Conservation (phyloP, 2,888 invertebrate species). For the Disparrhopalites patrizii region DNA sequence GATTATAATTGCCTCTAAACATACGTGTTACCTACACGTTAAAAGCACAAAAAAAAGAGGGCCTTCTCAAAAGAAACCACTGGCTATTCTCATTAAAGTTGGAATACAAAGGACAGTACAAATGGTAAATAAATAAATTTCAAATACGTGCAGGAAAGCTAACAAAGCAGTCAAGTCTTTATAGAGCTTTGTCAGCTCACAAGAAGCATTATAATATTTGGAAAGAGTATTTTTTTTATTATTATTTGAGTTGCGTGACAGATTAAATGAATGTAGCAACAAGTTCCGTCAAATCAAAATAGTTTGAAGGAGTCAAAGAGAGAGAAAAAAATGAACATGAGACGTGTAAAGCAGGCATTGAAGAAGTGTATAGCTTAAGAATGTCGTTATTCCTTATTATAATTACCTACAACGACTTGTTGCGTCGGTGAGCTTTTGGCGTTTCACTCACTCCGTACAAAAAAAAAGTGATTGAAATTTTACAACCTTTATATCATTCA, state of each 20-base stretch:
- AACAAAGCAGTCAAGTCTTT: background rate
- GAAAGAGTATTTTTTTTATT: background rate
- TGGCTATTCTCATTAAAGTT: background rate
- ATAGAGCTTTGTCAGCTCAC: slow-evolving; percentile 11
- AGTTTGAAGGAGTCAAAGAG: background rate
- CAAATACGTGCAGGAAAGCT: background rate
- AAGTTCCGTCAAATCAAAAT: slow-evolving; percentile 1
- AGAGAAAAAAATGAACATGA: background rate
- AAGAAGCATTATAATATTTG: too few relatives aligned
- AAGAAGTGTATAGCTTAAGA: background rate
- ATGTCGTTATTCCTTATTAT: too few relatives aligned
- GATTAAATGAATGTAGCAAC: slow-evolving; percentile 18
- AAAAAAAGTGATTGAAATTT: too few relatives aligned
- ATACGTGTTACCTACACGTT: too few relatives aligned
- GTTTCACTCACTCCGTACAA: too few relatives aligned
- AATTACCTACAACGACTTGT: too few relatives aligned
- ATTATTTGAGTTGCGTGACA: slow-evolving; percentile 24
- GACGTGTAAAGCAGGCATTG: background rate
- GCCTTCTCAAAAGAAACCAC: too few relatives aligned
- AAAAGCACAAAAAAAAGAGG: too few relatives aligned
- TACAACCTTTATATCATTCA: too few relatives aligned
- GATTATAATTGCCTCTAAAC: too few relatives aligned
- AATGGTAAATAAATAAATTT: background rate
- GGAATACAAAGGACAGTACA: background rate
- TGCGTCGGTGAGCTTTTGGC: background rate